Base-by-base conservation (phyloP, 2,113 vertebrate genomes). In the Chaenocephalus aceratus region DNA sequence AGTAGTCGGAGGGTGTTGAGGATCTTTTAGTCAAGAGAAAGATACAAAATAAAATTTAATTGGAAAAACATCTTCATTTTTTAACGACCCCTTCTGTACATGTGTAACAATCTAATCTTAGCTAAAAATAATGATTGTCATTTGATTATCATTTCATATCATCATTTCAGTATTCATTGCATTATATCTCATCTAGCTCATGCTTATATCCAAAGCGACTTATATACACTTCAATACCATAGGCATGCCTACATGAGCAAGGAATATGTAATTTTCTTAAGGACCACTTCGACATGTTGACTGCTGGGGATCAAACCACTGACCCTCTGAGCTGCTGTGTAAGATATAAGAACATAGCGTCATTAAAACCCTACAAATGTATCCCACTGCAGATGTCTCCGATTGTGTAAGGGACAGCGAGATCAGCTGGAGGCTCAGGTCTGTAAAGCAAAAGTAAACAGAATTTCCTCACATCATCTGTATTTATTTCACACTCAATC, bases 401-500 rank as follows among this genome's bases (percentile, higher is more conserved):
- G 34, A 36, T 59, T 62, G 4, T 21, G 8, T 10, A 41, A 45
- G 3, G 5, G 45, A 26, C 48, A 45, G 1, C 9, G 1, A 2
- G 10, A 45, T 7, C 34, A 52, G 4, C 46, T 46, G 46, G 46
- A 34, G 45, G 34, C 23, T 64, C 12, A 14, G 1, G 49, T 61
- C 5, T 62, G 59, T 59, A 73, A 80, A 54, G 15, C 0, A 54
- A 45, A 1, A 59, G 8, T 34, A 5, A 65, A 18, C 49, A n/a
- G 23, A 64, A 7, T 41, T 41, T 63, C 18, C n/a, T 73, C 45
- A 41, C 54, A 56, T 73, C 76, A 63, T 74, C 75, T 52, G 74
- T 60, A 83, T 79, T 83, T 76, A 73, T 65, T 81, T 68, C 67
- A 57, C 1, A 18, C 67, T 79, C 67, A 34, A 16, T 58, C 52